These are phyloP conservation scores for Silurus lanzhouensis DNA, from an alignment of 2,797 vertebrate species.

Conservation along the genomic window DNA sequence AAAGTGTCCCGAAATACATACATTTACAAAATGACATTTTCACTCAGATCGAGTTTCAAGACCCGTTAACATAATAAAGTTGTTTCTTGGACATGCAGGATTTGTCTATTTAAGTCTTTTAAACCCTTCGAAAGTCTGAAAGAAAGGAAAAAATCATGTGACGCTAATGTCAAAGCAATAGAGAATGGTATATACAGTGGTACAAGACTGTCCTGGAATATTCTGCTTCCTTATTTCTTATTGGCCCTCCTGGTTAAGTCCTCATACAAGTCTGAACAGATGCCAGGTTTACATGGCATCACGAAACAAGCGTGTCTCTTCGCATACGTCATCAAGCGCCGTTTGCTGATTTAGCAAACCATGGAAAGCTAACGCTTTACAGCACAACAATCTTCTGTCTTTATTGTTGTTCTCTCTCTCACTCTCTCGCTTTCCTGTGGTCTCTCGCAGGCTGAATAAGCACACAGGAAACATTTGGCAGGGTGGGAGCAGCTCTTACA, in stretches of 20 bases:
- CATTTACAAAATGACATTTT: not conserved
- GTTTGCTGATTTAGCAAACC: constrained; percentile 7
- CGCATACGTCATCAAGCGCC: not conserved
- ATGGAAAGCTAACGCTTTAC: not conserved
- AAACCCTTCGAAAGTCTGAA: not conserved
- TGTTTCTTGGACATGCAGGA: not conserved
- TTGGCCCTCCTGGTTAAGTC: not conserved
- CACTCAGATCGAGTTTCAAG: not conserved
- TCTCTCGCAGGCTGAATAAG: constrained; percentile 52
- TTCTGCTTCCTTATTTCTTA: not conserved
- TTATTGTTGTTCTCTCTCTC: constrained; percentile 30
- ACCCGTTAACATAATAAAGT: not conserved
- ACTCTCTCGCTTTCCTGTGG: constrained; percentile 7
- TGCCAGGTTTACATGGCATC: not conserved
- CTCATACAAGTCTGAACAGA: not conserved
- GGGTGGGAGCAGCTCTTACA: constrained; percentile 52
- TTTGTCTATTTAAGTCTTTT: not conserved
- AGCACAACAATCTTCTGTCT: not conserved
- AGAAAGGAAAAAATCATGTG: not conserved
- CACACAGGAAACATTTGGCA: constrained; percentile 64
- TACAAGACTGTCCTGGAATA: not conserved
- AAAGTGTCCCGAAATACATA: too few species aligned
- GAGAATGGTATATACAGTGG: not conserved
- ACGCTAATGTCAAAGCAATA: not conserved
- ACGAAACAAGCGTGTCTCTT: not conserved